Conservation (phyloP, 1,140 invertebrate genomes). For the Subanguina moxae region DNA sequence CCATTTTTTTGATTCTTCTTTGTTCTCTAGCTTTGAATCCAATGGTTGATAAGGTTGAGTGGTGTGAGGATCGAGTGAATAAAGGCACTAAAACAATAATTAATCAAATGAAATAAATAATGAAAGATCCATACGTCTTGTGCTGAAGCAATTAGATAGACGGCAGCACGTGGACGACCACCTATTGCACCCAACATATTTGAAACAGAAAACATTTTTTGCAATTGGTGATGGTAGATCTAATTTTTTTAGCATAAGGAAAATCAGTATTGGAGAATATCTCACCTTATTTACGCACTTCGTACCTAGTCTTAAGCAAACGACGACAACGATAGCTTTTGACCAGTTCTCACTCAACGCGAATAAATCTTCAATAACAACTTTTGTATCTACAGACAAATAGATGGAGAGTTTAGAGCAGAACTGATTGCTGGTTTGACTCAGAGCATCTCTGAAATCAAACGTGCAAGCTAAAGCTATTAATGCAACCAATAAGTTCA, state of each 20-base stretch:
- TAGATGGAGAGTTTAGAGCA: conserved; percentile 17
- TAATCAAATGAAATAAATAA: neutral
- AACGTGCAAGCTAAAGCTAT: no score
- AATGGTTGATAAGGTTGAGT: conserved; percentile 20
- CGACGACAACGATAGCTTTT: conserved; percentile 24
- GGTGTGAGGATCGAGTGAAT: conserved; percentile 48
- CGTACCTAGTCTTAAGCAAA: conserved; percentile 9
- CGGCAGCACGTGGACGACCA: conserved; percentile 91
- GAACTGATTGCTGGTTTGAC: conserved; percentile 12
- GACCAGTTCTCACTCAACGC: conserved; percentile 29
- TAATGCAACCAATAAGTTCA: neutral
- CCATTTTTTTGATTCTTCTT: conserved; percentile 15
- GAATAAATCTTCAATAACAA: conserved; percentile 17
- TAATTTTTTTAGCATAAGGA: conserved; percentile 38
- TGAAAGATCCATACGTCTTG: conserved; percentile 62
- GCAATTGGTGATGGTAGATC: conserved; percentile 62
- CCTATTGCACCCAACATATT: conserved; percentile 92
- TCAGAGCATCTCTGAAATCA: conserved; percentile 24
- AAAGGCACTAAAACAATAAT: conserved; percentile 27
- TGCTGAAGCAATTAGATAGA: conserved; percentile 91
- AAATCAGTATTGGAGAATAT: conserved; percentile 23
- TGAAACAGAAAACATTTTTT: conserved; percentile 71
- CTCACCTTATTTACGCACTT: conserved; percentile 72
- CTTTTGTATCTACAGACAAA: conserved; percentile 23
- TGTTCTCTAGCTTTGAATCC: conserved; percentile 13